Conservation (phyloP, 2,113 vertebrate genomes). For the Lepus timidus region DNA sequence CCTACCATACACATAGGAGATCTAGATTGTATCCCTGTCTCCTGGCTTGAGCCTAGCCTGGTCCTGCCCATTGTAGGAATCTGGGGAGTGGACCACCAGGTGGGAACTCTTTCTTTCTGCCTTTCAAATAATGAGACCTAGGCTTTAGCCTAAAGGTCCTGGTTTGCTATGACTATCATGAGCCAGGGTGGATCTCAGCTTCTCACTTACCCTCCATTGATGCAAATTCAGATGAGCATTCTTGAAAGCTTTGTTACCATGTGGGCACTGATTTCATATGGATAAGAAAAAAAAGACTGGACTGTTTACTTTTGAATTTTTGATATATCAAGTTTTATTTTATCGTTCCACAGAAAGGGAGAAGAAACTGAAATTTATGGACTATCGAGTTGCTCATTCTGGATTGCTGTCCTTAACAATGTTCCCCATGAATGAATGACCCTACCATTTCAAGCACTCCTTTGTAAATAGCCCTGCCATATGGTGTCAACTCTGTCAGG, state of each 20-base stretch:
- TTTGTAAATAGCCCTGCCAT: slow-evolving; percentile 26
- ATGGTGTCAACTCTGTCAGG: slow-evolving; percentile 19
- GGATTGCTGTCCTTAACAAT: neutral
- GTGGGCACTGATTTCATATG: neutral
- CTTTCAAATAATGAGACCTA: neutral
- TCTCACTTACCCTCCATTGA: neutral
- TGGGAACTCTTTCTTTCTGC: too few relatives aligned
- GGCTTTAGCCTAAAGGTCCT: neutral
- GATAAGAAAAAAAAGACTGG: neutral
- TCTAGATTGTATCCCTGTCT: too few relatives aligned
- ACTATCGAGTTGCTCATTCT: neutral
- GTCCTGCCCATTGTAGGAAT: too few relatives aligned
- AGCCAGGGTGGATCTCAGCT: neutral
- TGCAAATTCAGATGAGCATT: neutral
- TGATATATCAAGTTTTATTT: neutral
- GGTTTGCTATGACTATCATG: neutral
- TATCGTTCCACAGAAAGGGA: neutral
- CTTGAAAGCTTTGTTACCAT: neutral
- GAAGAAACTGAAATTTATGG: neutral
- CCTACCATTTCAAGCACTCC: neutral
- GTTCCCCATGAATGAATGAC: neutral
- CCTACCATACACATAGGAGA: too few relatives aligned
- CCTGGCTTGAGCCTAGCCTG: too few relatives aligned
- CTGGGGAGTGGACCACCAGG: too few relatives aligned
- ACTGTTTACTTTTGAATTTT: neutral